phyloP scores from a whole-genome alignment of 2,797 vertebrate genomes.

The Scarus forsteni region DNA sequence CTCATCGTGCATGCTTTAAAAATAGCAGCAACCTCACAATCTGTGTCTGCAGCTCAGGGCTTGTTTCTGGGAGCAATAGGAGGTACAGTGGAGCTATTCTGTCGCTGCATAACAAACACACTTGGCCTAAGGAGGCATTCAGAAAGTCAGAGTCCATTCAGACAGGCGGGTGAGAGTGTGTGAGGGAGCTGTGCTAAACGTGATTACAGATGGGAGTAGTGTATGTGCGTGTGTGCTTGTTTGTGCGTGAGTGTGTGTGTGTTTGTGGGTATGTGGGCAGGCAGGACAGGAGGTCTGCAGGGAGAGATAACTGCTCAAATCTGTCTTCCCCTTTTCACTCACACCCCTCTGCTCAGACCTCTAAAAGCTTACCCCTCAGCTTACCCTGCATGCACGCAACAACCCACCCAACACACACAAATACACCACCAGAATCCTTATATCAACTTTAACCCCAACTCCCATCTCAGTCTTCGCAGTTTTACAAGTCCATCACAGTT shows the following conservation, averaged over 20 bases:
- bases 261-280: slow-evolving; percentile 52
- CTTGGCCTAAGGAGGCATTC: slow-evolving; percentile 45
- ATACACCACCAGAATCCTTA: slow-evolving; percentile 48
- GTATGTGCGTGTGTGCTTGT: slow-evolving; percentile 22
- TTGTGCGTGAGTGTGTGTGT: slow-evolving; percentile 17
- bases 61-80: slow-evolving; percentile 70
- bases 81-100: slow-evolving; percentile 55
- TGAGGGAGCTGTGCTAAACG: slow-evolving; percentile 59
- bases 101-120: slow-evolving; percentile 63
- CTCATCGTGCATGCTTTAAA: slow-evolving; percentile 66
- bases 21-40: slow-evolving; percentile 74
- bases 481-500: slow-evolving; percentile 36
- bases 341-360: slow-evolving; percentile 76
- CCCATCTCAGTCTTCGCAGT: slow-evolving; percentile 54
- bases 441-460: slow-evolving; percentile 65
- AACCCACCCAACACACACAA: slow-evolving; percentile 36
- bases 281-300: slow-evolving; percentile 79
- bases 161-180: slow-evolving; percentile 33
- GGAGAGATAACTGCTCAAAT: slow-evolving; percentile 81
- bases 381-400: slow-evolving; percentile 57
- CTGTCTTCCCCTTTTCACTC: slow-evolving; percentile 81
- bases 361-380: slow-evolving; percentile 78
- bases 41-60: slow-evolving; percentile 63
- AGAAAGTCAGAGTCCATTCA: slow-evolving; percentile 54
- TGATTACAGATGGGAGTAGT: slow-evolving; percentile 69